phyloP scores from a whole-genome alignment of 2,888 invertebrate species.

The Disparrhopalites patrizii region DNA sequence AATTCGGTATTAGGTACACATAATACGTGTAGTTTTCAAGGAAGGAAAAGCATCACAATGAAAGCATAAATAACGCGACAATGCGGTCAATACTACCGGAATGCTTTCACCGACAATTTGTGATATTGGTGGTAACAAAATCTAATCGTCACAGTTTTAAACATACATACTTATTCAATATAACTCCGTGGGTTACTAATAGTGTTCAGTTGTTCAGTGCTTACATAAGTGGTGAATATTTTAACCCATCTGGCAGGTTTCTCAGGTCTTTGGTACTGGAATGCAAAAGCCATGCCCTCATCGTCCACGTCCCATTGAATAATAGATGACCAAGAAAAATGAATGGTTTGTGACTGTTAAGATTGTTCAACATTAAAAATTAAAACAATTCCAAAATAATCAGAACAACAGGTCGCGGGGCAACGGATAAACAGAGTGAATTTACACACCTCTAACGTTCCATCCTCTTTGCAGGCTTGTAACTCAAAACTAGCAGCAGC shows the following conservation, averaged over 20 bases:
- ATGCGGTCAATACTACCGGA: no score
- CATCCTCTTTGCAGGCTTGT: slow-evolving; percentile 79
- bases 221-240: slow-evolving; percentile 83
- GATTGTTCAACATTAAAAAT: neutral
- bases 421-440: neutral
- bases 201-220: slow-evolving; percentile 13
- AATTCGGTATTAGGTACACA: no score
- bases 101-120: no score
- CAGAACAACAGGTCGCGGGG: neutral
- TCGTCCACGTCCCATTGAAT: slow-evolving; percentile 85
- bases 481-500: slow-evolving; percentile 66
- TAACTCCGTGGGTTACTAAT: neutral
- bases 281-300: slow-evolving; percentile 84
- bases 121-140: no score
- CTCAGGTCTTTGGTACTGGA: slow-evolving; percentile 77
- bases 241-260: slow-evolving; percentile 79
- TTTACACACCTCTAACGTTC: slow-evolving; percentile 61
- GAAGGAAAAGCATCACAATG: no score
- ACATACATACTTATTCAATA: no score
- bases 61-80: no score
- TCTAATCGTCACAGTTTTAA: no score
- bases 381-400: neutral
- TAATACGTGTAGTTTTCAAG: no score
- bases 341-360: slow-evolving; percentile 66
- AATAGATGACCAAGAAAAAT: slow-evolving; percentile 77